These are phyloP conservation scores for Halcyon leucocephala DNA, from an alignment of 2,797 vertebrate genomes.

Conservation along the genomic window DNA sequence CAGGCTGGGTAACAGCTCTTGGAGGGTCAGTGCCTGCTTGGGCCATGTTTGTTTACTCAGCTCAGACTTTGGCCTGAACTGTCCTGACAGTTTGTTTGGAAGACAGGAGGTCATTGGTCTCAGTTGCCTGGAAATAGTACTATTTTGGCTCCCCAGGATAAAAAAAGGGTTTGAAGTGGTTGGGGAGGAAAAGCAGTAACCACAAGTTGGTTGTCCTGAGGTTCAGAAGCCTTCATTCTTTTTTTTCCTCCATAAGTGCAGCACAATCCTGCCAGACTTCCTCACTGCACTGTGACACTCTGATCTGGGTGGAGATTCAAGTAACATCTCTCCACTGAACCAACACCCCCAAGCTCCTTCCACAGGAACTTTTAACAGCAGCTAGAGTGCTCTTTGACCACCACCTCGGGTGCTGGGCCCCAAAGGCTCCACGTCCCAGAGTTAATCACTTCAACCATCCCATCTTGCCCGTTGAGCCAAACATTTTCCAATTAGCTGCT, in stretches of 20 bases:
- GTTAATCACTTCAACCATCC: not conserved
- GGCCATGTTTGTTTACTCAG: not conserved
- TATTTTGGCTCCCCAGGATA: not conserved
- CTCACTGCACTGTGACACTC: not conserved
- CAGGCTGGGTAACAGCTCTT: not conserved
- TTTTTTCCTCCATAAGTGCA: not conserved
- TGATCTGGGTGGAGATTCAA: not conserved
- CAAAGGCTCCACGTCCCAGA: not conserved
- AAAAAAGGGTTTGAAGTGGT: not conserved
- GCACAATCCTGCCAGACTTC: rapidly evolving
- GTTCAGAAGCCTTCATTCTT: not conserved
- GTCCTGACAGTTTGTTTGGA: not conserved
- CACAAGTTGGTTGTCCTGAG: not conserved
- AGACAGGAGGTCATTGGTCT: constrained; percentile 20
- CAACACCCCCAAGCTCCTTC: not conserved
- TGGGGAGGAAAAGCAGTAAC: not conserved
- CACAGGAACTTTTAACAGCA: not conserved
- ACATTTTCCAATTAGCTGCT: not conserved
- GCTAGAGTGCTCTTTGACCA: not conserved
- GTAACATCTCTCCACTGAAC: not conserved
- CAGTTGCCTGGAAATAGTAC: not conserved
- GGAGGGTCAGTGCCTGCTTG: not conserved
- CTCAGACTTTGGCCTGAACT: not conserved
- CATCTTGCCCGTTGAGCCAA: not conserved
- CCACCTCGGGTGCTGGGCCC: not conserved